A percentile compares a stretch with the other conserved stretches of the same genome.
Evolutionary conservation across 2,888 invertebrate genomes (phyloP).

Genomic region (Noctua janthina): DNA sequence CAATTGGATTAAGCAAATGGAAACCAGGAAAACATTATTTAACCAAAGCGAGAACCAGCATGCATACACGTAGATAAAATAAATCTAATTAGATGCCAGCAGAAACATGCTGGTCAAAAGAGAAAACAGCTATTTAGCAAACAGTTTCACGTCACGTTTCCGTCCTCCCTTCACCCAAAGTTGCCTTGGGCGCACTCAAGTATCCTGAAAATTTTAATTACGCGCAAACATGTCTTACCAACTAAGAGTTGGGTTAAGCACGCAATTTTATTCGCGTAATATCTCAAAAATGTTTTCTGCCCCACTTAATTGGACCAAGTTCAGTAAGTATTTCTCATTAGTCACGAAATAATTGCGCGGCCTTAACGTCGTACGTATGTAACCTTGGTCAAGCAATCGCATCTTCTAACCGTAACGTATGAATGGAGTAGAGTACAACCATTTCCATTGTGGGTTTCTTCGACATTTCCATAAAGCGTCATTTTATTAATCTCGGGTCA

Average conservation of each 20-base stretch:
- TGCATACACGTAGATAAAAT: constrained; percentile 42
- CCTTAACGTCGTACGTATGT: constrained; percentile 24
- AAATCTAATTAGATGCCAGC: constrained; percentile 52
- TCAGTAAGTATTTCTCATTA: constrained; percentile 55
- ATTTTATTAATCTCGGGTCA: constrained; percentile 67
- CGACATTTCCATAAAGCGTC: constrained; percentile 46
- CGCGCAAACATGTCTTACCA: constrained; percentile 48
- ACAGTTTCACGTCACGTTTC: constrained; percentile 44
- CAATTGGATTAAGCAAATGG: constrained; percentile 47
- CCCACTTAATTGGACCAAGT: constrained; percentile 32
- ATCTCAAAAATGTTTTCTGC: constrained; percentile 52
- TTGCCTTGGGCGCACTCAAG: constrained; percentile 38
- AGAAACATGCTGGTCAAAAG: constrained; percentile 35
- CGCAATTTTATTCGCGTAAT: constrained; percentile 56
- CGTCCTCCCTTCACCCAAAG: constrained; percentile 7
- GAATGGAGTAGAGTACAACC: constrained; percentile 13
- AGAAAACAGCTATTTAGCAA: constrained; percentile 54
- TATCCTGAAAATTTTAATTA: constrained; percentile 61
- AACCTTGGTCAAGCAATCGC: constrained; percentile 23
- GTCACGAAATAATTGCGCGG: constrained; percentile 44
- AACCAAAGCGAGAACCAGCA: constrained; percentile 14
- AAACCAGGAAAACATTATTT: constrained; percentile 37
- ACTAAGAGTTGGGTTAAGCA: constrained; percentile 38
- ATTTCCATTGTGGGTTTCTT: constrained; percentile 34
- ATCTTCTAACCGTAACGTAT: constrained; percentile 18